phyloP scores from a whole-genome alignment of 2,888 invertebrate species.

The Stegana nigrithorax region DNA sequence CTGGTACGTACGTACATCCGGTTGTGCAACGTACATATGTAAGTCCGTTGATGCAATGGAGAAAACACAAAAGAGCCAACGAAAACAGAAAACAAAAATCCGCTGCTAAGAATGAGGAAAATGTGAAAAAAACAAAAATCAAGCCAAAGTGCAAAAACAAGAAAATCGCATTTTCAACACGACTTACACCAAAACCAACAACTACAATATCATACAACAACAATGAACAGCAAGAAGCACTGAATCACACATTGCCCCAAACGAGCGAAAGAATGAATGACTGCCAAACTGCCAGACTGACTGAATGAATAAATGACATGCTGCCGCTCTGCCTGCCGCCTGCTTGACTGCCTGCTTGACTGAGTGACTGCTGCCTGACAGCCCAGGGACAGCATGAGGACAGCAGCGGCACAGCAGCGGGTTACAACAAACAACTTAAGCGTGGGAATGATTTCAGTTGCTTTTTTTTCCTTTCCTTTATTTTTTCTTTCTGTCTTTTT shows the following conservation, averaged over 20 bases:
- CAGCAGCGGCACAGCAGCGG: background rate
- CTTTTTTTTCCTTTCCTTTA: too few species aligned
- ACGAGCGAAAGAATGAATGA: constrained; percentile 25
- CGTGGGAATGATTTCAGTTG: background rate
- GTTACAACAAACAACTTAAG: background rate
- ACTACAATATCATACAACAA: constrained; percentile 9
- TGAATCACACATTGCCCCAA: constrained; percentile 33
- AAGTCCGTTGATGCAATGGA: too few species aligned
- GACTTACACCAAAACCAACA: constrained; percentile 24
- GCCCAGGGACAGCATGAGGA: too few species aligned
- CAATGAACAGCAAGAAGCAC: constrained; percentile 21
- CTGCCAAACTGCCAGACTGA: background rate
- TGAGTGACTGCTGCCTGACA: too few species aligned
- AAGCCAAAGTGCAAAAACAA: constrained; percentile 39
- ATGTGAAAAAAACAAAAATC: too few species aligned
- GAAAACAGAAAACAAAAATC: constrained; percentile 1
- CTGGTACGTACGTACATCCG: too few species aligned
- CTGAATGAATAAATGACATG: background rate
- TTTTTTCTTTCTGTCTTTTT: too few species aligned
- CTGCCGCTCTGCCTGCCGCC: too few species aligned
- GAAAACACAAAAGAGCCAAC: background rate
- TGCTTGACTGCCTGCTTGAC: too few species aligned
- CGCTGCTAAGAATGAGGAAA: background rate
- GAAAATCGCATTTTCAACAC: constrained; percentile 54
- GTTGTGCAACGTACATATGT: too few species aligned